Evolutionary conservation across 2,113 vertebrate species (phyloP).

Genomic region (Corythaixoides concolor): DNA sequence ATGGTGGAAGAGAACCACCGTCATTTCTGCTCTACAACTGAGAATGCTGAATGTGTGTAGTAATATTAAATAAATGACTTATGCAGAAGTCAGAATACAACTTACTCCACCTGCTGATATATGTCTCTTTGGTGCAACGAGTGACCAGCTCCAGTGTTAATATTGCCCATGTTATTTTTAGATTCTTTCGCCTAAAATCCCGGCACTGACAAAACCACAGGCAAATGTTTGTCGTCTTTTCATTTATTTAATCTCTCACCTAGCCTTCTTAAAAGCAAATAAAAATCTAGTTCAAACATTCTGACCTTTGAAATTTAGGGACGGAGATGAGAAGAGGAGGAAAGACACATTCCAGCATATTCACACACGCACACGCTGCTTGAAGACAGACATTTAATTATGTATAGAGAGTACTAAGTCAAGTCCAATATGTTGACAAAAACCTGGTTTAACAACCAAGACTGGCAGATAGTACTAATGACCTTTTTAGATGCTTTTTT

Average conservation of each 20-base stretch:
- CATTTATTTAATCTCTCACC: background rate
- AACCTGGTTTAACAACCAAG: background rate
- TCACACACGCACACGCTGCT: background rate
- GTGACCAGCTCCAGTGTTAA: background rate
- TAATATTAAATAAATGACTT: background rate
- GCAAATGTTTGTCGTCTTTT: background rate
- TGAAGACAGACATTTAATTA: background rate
- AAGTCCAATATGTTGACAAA: background rate
- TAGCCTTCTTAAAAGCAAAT: background rate
- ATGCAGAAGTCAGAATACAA: background rate
- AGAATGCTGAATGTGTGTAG: background rate
- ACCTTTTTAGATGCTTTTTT: background rate
- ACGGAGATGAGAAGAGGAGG: background rate
- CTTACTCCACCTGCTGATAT: background rate
- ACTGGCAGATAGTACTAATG: background rate
- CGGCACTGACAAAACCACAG: background rate
- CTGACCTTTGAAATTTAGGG: background rate
- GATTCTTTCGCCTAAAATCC: background rate
- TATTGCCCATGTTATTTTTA: background rate
- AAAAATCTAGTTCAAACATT: background rate
- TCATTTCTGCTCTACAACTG: background rate
- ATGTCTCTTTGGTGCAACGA: background rate
- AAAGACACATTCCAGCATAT: background rate
- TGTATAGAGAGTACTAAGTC: background rate
- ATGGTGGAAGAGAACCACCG: background rate